Evolutionary conservation across 1,140 invertebrate genomes (phyloP), one percentile per base, ranked within the genome.

Genomic region (Drosophila biarmipes): DNA sequence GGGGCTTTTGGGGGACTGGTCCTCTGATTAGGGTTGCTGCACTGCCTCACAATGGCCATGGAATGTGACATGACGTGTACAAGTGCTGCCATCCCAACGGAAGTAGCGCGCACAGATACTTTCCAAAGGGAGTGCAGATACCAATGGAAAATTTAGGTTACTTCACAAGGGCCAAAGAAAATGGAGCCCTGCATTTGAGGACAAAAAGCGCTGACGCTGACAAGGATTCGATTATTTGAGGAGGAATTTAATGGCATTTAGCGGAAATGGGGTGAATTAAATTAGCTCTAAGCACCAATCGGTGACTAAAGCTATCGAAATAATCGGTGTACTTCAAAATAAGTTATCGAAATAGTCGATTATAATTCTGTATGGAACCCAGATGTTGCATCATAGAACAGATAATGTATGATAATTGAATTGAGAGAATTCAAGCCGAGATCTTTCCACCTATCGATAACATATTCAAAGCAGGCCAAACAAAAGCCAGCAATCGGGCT

Each of bases 61-160:
- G 66, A 63, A 63, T 63, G 71, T 89, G 81, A 80, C 76, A 69
- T 86, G 82, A 87, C 82, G 82, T 87, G 82, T 87, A 89, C 63
- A 87, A 87, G 82, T 89, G 82, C 78, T 45, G 42, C 48, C 49
- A 59, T 48, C 24, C 46, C 66, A 42, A 62, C 58, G 58, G 58
- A 62, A 62, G 58, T 62, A 31, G 53, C 53, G 58, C 53, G 38
- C 24, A 62, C 54, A 59, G 63, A 67, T 66, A 67, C 63, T 67
- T 40, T 67, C 64, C 59, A 49, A 67, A 67, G 59, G 54, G 29
- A 56, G 46, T 31, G 34, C 19, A 29, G 14, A 31, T 55, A 15
- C 46, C 72, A 68, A 69, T 86, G 49, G 55, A 53, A 67, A 75
- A 87, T 89, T 82, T 78, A 78, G 82, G 84, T 89, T 87, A 89